Evolutionary conservation across 2,797 vertebrate genomes (phyloP).

Genomic region (Acipenser ruthenus): DNA sequence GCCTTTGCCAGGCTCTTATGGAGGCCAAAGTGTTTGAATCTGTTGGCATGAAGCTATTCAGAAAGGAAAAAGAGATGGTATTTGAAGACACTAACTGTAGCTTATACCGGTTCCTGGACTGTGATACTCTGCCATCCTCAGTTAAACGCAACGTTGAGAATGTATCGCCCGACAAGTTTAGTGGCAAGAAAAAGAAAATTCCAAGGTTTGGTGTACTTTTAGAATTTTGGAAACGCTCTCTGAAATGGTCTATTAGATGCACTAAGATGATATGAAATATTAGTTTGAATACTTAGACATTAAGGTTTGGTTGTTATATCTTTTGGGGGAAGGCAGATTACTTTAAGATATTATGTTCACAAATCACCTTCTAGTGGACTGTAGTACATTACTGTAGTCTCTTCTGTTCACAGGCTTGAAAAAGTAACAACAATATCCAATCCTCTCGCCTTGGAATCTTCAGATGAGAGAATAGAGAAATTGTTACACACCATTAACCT

Average conservation of each 20-base stretch:
- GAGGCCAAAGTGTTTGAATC: slow-evolving; percentile 75
- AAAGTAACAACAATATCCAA: slow-evolving; percentile 65
- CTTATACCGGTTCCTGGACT: slow-evolving; percentile 69
- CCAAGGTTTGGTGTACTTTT: slow-evolving; percentile 47
- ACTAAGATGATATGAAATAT: not conserved
- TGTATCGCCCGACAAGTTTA: slow-evolving; percentile 28
- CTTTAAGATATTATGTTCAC: not conserved
- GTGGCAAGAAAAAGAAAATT: slow-evolving; percentile 40
- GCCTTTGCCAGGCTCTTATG: slow-evolving; percentile 79
- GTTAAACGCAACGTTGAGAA: slow-evolving; percentile 35
- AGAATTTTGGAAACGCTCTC: not conserved
- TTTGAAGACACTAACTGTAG: slow-evolving; percentile 73
- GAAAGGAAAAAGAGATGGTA: slow-evolving; percentile 56
- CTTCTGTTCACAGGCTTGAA: slow-evolving; percentile 36
- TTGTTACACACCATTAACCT: slow-evolving; percentile 60
- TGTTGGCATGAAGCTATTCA: slow-evolving; percentile 67
- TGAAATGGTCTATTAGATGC: not conserved
- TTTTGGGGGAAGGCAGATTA: not conserved
- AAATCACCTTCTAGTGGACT: not conserved
- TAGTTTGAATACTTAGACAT: too few relatives aligned
- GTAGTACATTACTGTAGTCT: not conserved
- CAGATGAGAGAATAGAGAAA: slow-evolving; percentile 62
- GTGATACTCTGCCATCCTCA: slow-evolving; percentile 29
- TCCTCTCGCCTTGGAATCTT: slow-evolving; percentile 59
- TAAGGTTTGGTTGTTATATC: not conserved